Conservation (phyloP, 2,797 vertebrate genomes). For the Cirrhinus molitorella region DNA sequence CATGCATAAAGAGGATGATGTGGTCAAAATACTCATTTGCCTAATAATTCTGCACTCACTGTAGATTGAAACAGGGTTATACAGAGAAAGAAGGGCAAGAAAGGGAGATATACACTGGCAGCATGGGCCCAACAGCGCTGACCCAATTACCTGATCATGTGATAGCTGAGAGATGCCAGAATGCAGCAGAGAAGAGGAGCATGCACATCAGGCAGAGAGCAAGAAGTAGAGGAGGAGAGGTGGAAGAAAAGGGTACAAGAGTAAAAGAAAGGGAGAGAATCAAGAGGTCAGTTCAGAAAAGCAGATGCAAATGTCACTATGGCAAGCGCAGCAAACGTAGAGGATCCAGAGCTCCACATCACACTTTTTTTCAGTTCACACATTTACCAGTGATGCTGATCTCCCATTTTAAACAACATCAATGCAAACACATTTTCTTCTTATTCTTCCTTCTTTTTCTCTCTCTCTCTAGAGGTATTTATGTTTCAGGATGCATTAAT, state of each 20-base stretch:
- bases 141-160: constrained; percentile 99
- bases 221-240: constrained; percentile 71
- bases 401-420: neutral
- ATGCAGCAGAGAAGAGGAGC: constrained; percentile 95
- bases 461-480: neutral
- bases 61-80: constrained; percentile 43
- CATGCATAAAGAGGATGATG: too few species aligned
- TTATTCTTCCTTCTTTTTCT: neutral
- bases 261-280: constrained; percentile 80
- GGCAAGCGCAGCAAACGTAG: constrained; percentile 63
- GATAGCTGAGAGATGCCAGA: constrained; percentile 99
- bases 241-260: constrained; percentile 75
- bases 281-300: constrained; percentile 76
- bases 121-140: constrained; percentile 71
- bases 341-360: constrained; percentile 2
- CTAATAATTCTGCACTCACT: too few species aligned
- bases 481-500: neutral
- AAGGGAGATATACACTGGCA: constrained; percentile 54
- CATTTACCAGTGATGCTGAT: constrained; percentile 11
- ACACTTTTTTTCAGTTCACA: neutral
- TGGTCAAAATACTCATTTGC: too few species aligned
- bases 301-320: constrained; percentile 67
- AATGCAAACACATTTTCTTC: neutral
- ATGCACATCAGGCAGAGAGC: constrained; percentile 90
- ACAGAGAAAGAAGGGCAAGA: constrained; percentile 43